Conservation (phyloP, 1,140 invertebrate genomes). For the Ridgeia piscesae region DNA sequence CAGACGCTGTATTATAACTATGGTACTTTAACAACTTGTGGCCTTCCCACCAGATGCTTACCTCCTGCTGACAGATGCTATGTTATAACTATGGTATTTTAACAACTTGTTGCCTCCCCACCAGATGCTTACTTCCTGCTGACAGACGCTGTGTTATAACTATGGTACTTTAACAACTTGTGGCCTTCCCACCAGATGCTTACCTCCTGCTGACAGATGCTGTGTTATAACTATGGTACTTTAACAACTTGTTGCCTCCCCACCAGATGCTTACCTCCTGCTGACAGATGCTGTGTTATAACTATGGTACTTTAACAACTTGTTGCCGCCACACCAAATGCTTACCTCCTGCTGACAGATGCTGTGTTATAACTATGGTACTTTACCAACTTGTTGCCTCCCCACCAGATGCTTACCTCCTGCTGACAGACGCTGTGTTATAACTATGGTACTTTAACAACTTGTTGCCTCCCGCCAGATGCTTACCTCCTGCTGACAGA, state of each 20-base stretch:
- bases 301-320: neutral
- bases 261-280: slow-evolving; percentile 42
- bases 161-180: neutral
- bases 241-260: neutral
- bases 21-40: neutral
- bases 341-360: slow-evolving; percentile 52
- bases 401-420: slow-evolving; percentile 37
- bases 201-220: slow-evolving; percentile 54
- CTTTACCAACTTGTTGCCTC: neutral
- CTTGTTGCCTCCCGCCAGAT: neutral
- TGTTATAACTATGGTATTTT: too few species aligned
- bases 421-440: slow-evolving; percentile 35
- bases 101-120: neutral
- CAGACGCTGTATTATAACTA: too few species aligned
- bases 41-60: neutral
- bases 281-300: too few species aligned
- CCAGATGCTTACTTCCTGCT: slow-evolving; percentile 44
- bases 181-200: neutral
- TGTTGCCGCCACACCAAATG: neutral
- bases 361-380: too few species aligned
- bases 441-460: neutral
- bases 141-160: too few species aligned
- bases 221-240: too few species aligned
- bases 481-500: slow-evolving; percentile 50
- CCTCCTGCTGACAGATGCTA: slow-evolving; percentile 53